These are phyloP conservation scores for Eptatretus atami DNA, from an alignment of 2,797 vertebrate species.

Conservation along the genomic window DNA sequence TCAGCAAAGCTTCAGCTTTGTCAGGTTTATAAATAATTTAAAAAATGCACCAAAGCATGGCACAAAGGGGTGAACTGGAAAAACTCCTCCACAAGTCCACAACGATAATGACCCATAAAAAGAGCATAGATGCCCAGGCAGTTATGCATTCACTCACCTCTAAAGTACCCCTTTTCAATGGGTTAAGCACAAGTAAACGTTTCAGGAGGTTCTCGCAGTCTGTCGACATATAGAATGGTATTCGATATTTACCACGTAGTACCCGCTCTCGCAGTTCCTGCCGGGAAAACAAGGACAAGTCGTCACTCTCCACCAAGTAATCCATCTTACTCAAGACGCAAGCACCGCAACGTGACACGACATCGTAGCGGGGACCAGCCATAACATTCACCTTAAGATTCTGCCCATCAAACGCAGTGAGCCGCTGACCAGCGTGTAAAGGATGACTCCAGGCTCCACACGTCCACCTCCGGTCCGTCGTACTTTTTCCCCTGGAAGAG, in stretches of 20 bases:
- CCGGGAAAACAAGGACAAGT: neutral
- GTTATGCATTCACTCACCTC: conserved; percentile 20
- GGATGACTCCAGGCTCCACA: conserved; percentile 58
- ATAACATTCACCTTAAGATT: conserved; percentile 19
- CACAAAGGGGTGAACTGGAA: no score
- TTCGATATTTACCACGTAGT: conserved; percentile 55
- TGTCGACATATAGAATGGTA: conserved; percentile 81
- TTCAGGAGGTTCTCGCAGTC: conserved; percentile 71
- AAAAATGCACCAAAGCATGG: no score
- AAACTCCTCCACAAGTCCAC: no score
- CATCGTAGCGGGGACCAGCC: no score
- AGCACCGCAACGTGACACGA: no score
- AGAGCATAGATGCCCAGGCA: no score
- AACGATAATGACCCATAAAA: no score
- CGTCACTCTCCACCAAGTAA: neutral
- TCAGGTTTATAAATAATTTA: no score
- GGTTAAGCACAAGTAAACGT: conserved; percentile 59
- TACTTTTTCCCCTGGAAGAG: conserved; percentile 61
- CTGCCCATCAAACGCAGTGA: conserved; percentile 20
- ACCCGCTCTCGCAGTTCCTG: conserved; percentile 66
- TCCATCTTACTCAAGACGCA: no score
- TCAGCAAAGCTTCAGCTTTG: no score
- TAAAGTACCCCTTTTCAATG: conserved; percentile 49
- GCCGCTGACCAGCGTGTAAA: conserved; percentile 30
- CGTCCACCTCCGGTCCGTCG: conserved; percentile 48